Base-by-base conservation (phyloP, 2,797 vertebrate genomes). In the Tragopan temminckii region DNA sequence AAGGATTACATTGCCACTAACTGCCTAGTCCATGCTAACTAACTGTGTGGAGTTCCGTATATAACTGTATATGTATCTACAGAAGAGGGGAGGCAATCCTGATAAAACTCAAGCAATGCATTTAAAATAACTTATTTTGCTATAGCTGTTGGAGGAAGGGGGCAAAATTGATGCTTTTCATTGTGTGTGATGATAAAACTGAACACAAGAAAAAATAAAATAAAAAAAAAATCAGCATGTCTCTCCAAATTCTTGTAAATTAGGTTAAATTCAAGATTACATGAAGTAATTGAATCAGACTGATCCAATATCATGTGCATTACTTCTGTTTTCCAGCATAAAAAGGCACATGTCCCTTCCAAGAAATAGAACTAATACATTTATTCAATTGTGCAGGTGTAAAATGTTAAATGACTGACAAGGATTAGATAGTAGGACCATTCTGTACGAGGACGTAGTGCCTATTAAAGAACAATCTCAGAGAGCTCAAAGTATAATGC, bases 211-310 rank as follows among this genome's bases (percentile, higher is more conserved):
- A 86, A 13, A 69, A 50, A 45, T 77, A 69, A 64, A 64, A 17
- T 9, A 71, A 90, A 69, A 64, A 17, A 10, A 71, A 90, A 69
- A 83, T 57, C 46, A 89, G 48, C 76, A 59, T 76, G 23, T 38
- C n/a, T 85, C 70, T 76, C 62, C 35, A 57, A 76, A 5, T 88
- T 96, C 38, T 70, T 85, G 43, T 36, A 16, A 53, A 23, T 48
- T 1, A 74, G 7, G 31, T 43, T 82, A 91, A 93, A 91, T 69
- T 38, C 53, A 94, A 88, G 29, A 80, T 59, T 84, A 64, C 21
- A 57, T 2, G 43, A 53, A 80, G 23, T 85, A 91, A 89, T 48
- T 70, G 36, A 85, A 80, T 88, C 7, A 53, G 31, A 90, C 55
- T 69, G 38, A 75, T 72, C 18, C 15, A 85, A 21, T 48, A n/a